Conservation (phyloP, 1,140 invertebrate species). For the Drosophila suzukii region DNA sequence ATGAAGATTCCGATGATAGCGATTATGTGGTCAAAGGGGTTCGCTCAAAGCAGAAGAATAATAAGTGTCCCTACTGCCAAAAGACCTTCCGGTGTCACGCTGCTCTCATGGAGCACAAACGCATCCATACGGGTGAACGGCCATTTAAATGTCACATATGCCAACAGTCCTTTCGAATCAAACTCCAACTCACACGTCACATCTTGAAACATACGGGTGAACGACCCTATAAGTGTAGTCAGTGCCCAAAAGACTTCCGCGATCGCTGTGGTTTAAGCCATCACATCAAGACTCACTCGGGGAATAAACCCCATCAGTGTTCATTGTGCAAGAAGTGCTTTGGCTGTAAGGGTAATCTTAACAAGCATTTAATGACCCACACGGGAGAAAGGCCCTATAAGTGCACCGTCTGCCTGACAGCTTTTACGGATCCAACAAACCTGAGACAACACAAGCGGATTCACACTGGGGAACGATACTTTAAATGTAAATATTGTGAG, state of each 20-base stretch:
- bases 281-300: too few species aligned
- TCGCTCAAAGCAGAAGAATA: not conserved
- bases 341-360: too few species aligned
- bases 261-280: too few species aligned
- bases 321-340: too few species aligned
- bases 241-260: not conserved
- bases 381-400: not conserved
- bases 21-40: not conserved
- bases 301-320: too few species aligned
- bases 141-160: not conserved
- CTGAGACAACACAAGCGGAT: too few species aligned
- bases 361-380: not conserved
- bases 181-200: not conserved
- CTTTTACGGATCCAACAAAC: too few species aligned
- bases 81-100: not conserved
- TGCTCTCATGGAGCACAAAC: not conserved
- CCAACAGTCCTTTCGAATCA: not conserved
- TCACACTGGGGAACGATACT: too few species aligned
- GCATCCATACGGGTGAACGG: not conserved
- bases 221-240: not conserved
- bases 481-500: too few species aligned
- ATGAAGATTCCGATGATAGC: not conserved
- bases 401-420: not conserved
- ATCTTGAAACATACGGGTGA: not conserved
- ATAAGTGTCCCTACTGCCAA: not conserved